Percentiles rank a stretch among this genome's conserved stretches.
Evolutionary conservation across 2,113 vertebrate species (phyloP).

Genomic region (Psophia crepitans): DNA sequence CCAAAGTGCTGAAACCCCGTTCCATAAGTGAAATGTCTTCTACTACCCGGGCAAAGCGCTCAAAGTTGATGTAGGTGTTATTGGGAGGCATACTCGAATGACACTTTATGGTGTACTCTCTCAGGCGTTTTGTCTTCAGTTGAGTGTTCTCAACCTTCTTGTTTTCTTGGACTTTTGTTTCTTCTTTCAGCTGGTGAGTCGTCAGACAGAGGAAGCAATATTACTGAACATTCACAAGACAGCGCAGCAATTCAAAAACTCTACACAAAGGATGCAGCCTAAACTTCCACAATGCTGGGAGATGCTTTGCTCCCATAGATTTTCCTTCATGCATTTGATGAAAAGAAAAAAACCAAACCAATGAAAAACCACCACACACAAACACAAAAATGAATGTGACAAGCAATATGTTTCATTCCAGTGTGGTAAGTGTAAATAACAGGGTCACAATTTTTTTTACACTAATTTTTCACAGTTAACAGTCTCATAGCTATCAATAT

Average conservation of each 20-base stretch:
- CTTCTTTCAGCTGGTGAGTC: constrained; percentile 75
- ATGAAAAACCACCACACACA: neutral
- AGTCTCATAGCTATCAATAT: neutral
- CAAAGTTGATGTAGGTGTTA: constrained; percentile 87
- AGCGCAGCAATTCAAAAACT: neutral
- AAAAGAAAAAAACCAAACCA: neutral
- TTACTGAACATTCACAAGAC: constrained; percentile 60
- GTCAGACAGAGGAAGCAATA: constrained; percentile 80
- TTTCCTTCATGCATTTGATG: constrained; percentile 54
- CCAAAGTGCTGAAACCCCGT: constrained; percentile 63
- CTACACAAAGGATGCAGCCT: constrained; percentile 12
- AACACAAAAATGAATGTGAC: neutral
- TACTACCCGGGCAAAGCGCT: constrained; percentile 80
- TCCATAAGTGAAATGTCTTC: constrained; percentile 79
- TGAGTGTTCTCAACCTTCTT: constrained; percentile 72
- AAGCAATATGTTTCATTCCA: neutral
- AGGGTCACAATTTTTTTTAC: neutral
- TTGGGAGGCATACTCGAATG: constrained; percentile 87
- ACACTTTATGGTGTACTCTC: constrained; percentile 88
- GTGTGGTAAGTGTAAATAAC: neutral
- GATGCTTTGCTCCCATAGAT: constrained; percentile 23
- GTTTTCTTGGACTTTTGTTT: constrained; percentile 59
- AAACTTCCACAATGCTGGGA: neutral
- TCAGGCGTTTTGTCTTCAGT: constrained; percentile 85
- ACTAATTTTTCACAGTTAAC: neutral